Evolutionary conservation across 2,888 invertebrate genomes (phyloP).

Genomic region (Tetropium fuscum): DNA sequence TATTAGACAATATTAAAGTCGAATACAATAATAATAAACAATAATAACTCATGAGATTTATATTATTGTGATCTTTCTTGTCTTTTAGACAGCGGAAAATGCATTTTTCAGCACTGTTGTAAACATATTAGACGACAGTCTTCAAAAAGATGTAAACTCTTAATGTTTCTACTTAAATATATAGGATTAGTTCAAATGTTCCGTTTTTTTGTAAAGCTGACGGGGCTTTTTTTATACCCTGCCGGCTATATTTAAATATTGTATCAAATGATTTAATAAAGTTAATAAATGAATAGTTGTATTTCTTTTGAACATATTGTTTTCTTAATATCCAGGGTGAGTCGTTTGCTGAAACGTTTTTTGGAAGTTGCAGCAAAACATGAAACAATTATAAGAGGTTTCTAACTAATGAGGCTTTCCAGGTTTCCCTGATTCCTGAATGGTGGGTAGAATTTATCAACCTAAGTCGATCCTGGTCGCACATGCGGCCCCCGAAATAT

Average conservation of each 20-base stretch:
- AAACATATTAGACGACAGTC: conserved; percentile 19
- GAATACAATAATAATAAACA: conserved; percentile 53
- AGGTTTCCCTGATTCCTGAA: no score
- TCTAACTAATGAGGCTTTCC: no score
- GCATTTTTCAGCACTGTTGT: conserved; percentile 27
- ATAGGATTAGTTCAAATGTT: conserved; percentile 27
- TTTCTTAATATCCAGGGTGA: no score
- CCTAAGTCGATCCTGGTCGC: no score
- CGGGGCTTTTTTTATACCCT: conserved; percentile 32
- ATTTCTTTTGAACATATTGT: conserved; percentile 10
- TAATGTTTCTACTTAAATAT: conserved; percentile 26
- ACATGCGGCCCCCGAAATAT: no score
- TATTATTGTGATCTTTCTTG: conserved; percentile 28
- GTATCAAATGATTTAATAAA: conserved; percentile 41
- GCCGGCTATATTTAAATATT: conserved; percentile 32
- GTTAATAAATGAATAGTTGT: conserved; percentile 29
- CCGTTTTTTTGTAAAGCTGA: conserved; percentile 33
- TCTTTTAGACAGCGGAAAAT: conserved; percentile 24
- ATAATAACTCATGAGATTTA: conserved; percentile 40
- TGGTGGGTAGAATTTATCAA: no score
- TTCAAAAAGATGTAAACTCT: conserved; percentile 24
- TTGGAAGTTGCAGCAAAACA: no score
- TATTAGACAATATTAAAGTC: conserved; percentile 54
- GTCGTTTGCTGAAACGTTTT: no score
- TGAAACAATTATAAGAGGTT: no score